Percentiles rank a stretch among this genome's conserved stretches.
Evolutionary conservation across 2,113 vertebrate species (phyloP).

Genomic region (Pseudopodoces humilis): DNA sequence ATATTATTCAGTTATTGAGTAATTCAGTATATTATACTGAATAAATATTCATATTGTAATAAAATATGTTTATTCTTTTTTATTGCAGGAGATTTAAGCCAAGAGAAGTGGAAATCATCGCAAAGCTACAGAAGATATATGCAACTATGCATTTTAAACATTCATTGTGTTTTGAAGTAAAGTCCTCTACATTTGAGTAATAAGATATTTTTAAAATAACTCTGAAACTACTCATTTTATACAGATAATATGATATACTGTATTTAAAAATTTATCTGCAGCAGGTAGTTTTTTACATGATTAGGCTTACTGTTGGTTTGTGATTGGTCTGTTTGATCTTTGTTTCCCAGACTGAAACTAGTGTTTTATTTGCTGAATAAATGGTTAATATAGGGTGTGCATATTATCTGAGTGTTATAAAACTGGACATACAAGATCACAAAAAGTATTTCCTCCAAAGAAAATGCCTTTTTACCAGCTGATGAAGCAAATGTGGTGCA

Average conservation of each 20-base stretch:
- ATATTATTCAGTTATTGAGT: too few species aligned
- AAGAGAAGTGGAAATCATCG: not conserved
- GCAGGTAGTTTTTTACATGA: not conserved
- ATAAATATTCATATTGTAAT: not conserved
- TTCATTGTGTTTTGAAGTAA: not conserved
- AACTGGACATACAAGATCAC: not conserved
- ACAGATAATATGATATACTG: not conserved
- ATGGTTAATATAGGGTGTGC: not conserved
- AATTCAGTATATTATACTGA: too few species aligned
- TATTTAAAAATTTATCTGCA: not conserved
- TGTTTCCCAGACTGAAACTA: not conserved
- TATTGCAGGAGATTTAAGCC: constrained; percentile 30
- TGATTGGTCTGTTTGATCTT: not conserved
- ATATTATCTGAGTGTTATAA: not conserved
- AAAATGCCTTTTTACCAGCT: not conserved
- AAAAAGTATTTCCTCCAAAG: not conserved
- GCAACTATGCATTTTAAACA: not conserved
- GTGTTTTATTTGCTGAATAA: not conserved
- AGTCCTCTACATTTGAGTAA: not conserved
- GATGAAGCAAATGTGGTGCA: not conserved
- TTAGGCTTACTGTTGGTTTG: not conserved
- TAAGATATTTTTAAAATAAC: not conserved
- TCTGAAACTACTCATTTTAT: not conserved
- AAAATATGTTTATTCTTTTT: constrained; percentile 3
- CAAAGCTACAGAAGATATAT: not conserved